Base-by-base conservation (phyloP, 2,888 invertebrate genomes). In the Acheta domesticus region DNA sequence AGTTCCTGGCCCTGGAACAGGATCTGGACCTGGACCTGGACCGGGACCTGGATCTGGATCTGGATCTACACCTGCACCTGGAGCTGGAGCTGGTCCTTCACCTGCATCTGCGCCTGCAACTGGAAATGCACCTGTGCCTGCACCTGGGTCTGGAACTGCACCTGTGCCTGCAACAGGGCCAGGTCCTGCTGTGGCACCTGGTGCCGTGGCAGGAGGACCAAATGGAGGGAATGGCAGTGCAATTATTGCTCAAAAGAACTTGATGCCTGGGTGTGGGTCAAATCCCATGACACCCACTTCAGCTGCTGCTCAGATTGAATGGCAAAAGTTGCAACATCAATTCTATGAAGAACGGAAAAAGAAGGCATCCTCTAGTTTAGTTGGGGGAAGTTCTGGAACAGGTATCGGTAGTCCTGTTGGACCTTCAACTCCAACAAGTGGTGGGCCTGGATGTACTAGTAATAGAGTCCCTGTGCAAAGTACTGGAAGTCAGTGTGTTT, bases 291-390 rank as follows among this genome's bases (percentile, higher is more conserved):
- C 82, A n/a, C 82, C 82, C 23, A 81, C 84, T n/a, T 84, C 85
- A 74, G 87, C 88, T 73, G 87, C 90, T 82, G 91, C 92, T 11
- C 93, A 94, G 87, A 91, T 95, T 86, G 96, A 97, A 86, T 97
- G 97, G 97, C 94, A 94, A 84, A 96, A 96, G 86, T 87, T 96
- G 83, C 96, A 96, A 85, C 93, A 94, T 85, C 95, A 96, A 86
- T 95, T 94, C 87, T 93, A 93, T 84, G 95, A 96, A 84, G 90
- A 90, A 78, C 91, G 92, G 84, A 91, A 91, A 84, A 92, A 92
- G 85, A 85, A 85, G 81, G 36, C 36, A 36, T 36, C 36, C 14
- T 77, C 81, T 77, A 80, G 80, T 74, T 75, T 81, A 78, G 88
- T 89, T 80, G 89, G 89, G 88, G 89, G 89, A 83, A 88, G 87